A percentile compares a stretch with the other conserved stretches of the same genome.
Evolutionary conservation across 1,140 invertebrate species (phyloP).

Genomic region (Diplogasteroides magnus): DNA sequence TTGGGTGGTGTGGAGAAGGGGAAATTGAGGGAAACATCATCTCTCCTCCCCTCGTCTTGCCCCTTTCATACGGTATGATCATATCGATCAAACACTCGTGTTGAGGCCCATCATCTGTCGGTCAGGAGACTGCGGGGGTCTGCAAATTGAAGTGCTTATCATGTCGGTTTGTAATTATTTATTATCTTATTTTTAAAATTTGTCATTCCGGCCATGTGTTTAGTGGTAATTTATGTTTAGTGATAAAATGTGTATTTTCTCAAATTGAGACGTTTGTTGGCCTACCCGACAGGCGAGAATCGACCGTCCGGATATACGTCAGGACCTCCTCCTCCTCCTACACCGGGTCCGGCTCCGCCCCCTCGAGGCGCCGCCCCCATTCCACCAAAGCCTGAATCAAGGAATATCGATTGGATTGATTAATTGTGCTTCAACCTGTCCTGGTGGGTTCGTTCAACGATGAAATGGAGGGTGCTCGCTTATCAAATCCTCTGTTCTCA

Average conservation of each 20-base stretch:
- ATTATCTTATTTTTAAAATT: neutral
- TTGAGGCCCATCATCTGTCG: slow-evolving; percentile 7
- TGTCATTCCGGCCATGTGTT: neutral
- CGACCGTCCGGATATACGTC: neutral
- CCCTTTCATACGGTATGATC: neutral
- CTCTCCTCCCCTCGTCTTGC: too few species aligned
- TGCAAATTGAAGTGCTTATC: too few species aligned
- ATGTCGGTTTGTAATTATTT: neutral
- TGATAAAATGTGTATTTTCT: too few species aligned
- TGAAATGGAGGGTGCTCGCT: neutral
- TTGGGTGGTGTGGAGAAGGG: too few species aligned
- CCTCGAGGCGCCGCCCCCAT: slow-evolving; percentile 7
- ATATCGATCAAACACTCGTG: slow-evolving; percentile 9
- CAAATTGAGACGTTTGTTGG: too few species aligned
- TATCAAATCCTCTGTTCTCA: neutral
- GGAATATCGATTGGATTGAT: slow-evolving; percentile 1
- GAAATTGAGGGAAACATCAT: too few species aligned
- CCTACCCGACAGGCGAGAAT: slow-evolving; percentile 7
- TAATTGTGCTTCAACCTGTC: neutral
- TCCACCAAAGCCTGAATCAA: neutral
- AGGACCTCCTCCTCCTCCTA: slow-evolving; percentile 2
- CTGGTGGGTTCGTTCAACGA: neutral
- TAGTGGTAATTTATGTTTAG: too few species aligned
- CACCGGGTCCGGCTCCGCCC: neutral
- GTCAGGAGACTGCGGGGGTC: neutral